Conservation (phyloP, 2,113 vertebrate species). For the Mus pahari region DNA sequence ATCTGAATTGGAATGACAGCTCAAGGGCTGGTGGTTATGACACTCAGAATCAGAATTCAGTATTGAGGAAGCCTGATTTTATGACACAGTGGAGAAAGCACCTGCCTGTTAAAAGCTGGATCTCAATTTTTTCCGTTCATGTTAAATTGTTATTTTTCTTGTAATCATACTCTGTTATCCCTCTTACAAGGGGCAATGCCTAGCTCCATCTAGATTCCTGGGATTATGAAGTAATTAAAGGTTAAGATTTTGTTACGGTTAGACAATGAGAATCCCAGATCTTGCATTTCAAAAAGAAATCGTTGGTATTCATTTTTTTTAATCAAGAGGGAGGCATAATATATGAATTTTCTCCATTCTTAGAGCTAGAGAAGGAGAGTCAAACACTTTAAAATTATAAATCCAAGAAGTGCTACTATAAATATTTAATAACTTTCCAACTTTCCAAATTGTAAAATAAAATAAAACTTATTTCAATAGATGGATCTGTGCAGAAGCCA, state of each 20-base stretch:
- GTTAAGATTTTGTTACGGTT: not conserved
- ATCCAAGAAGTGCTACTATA: not conserved
- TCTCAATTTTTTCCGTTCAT: not conserved
- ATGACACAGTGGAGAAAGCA: not conserved
- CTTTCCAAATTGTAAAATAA: conserved; percentile 27
- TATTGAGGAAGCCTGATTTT: not conserved
- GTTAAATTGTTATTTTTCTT: not conserved
- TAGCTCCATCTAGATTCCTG: not conserved
- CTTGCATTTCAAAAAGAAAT: not conserved
- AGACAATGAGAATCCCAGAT: not conserved
- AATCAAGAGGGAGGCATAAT: conserved; percentile 9
- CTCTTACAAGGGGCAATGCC: not conserved
- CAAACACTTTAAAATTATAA: conserved; percentile 35
- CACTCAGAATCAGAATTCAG: not conserved
- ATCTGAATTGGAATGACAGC: not conserved
- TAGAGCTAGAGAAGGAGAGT: not conserved
- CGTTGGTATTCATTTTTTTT: not conserved
- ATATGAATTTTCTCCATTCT: not conserved
- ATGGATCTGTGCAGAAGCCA: not conserved
- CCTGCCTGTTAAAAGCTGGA: not conserved
- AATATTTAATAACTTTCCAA: not conserved
- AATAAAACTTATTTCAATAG: conserved; percentile 25
- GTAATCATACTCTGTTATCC: not conserved
- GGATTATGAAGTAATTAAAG: not conserved
- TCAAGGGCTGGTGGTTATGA: not conserved